Evolutionary conservation across 92 coral and sea anemone species (phyloP).

Genomic region (Blastomussa wellsi): DNA sequence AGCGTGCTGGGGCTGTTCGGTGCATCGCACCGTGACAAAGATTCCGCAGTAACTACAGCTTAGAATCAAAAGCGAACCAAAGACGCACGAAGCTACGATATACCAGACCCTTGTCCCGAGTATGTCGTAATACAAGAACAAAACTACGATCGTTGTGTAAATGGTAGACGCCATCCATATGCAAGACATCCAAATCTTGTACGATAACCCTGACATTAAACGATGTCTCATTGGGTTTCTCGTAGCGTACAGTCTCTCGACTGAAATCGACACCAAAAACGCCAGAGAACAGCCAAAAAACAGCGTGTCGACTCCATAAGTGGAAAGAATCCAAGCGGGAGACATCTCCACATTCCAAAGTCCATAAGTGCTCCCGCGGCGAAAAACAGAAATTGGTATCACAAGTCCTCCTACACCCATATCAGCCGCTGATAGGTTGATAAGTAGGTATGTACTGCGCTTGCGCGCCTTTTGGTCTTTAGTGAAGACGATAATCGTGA

Average conservation of each 20-base stretch:
- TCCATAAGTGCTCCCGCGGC: constrained; percentile 3
- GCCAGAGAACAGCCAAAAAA: constrained; percentile 23
- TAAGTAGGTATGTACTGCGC: constrained; percentile 30
- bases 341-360: constrained; percentile 22
- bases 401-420: constrained; percentile 20
- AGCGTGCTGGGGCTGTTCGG: neutral
- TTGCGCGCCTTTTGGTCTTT: constrained; percentile 8
- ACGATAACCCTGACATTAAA: neutral
- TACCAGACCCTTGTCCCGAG: constrained; percentile 14
- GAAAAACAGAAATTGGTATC: constrained; percentile 19
- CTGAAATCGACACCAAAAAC: constrained; percentile 31
- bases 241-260: constrained; percentile 39
- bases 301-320: constrained; percentile 15
- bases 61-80: constrained; percentile 25
- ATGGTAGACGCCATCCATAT: constrained; percentile 21
- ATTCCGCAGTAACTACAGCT: constrained; percentile 8
- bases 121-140: neutral
- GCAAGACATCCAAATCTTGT: neutral
- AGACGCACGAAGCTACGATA: constrained; percentile 15
- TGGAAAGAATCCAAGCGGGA: neutral
- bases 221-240: constrained; percentile 24
- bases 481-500: constrained; percentile 17
- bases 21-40: constrained; percentile 19
- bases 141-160: neutral
- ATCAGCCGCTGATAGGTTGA: constrained; percentile 36